Percentiles rank a stretch among this genome's conserved stretches.
Evolutionary conservation across 2,113 vertebrate genomes (phyloP).

Genomic region (Alosa alosa): DNA sequence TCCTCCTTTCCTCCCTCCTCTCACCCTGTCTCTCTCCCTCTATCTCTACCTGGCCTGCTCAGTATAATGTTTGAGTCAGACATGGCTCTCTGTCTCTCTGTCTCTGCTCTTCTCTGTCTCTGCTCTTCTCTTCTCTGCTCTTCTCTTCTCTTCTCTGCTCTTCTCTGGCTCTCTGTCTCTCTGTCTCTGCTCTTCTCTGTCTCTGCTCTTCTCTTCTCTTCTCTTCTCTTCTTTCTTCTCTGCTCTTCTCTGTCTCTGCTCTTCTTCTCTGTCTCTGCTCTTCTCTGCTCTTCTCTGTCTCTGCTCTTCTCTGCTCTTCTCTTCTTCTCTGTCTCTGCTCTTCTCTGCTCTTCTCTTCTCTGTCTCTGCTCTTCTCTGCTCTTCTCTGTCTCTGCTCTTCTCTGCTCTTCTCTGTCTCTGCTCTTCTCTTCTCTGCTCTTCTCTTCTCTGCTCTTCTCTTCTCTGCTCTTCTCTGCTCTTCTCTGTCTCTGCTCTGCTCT

Average conservation of each 20-base stretch:
- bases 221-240: too few species aligned
- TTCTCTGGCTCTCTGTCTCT: not conserved
- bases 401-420: slow-evolving; percentile 15
- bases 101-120: slow-evolving; percentile 17
- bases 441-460: too few species aligned
- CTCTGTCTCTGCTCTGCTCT: slow-evolving; percentile 15
- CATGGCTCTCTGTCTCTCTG: slow-evolving; percentile 32
- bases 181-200: slow-evolving; percentile 11
- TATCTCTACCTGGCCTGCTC: slow-evolving; percentile 29
- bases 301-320: slow-evolving; percentile 21
- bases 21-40: slow-evolving; percentile 31
- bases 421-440: too few species aligned
- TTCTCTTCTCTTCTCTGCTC: slow-evolving; percentile 16
- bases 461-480: too few species aligned
- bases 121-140: too few species aligned
- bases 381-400: slow-evolving; percentile 10
- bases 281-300: slow-evolving; percentile 13
- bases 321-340: slow-evolving; percentile 9
- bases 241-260: slow-evolving; percentile 13
- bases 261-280: too few species aligned
- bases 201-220: slow-evolving; percentile 19
- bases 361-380: slow-evolving; percentile 12
- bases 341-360: slow-evolving; percentile 15
- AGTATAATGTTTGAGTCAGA: slow-evolving; percentile 60
- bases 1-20: not conserved